phyloP scores from a whole-genome alignment of 2,113 vertebrate genomes.

The Thunnus maccoyii region DNA sequence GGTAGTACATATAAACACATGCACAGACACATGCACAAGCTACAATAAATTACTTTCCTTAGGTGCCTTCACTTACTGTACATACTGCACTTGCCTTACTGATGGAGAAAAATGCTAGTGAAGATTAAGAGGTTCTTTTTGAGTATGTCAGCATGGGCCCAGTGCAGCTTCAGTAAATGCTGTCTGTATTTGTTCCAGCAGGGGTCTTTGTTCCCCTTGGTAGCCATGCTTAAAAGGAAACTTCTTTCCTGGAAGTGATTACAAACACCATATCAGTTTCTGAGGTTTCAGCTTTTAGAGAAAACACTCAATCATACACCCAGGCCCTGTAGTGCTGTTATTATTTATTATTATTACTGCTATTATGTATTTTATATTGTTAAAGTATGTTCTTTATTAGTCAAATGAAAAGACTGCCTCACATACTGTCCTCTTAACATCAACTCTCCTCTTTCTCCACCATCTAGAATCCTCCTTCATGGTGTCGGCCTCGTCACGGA shows the following conservation, averaged over 20 bases:
- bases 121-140: slow-evolving; percentile 26
- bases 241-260: slow-evolving; percentile 13
- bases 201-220: slow-evolving; percentile 23
- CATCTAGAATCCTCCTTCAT: slow-evolving; percentile 91
- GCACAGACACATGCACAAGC: not conserved
- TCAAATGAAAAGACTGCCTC: slow-evolving; percentile 24
- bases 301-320: slow-evolving; percentile 20
- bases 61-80: not conserved
- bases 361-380: no score
- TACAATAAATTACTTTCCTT: slow-evolving; percentile 18
- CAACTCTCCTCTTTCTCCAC: slow-evolving; percentile 30
- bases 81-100: not conserved
- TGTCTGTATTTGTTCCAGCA: slow-evolving; percentile 41
- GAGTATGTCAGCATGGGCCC: not conserved
- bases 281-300: slow-evolving; percentile 27
- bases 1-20: not conserved
- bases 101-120: slow-evolving; percentile 26
- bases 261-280: not conserved
- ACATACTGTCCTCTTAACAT: slow-evolving; percentile 29
- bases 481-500: slow-evolving; percentile 95
- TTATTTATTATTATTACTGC: not conserved
- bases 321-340: slow-evolving; percentile 6
- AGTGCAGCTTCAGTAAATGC: slow-evolving; percentile 47
- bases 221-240: slow-evolving; percentile 18
- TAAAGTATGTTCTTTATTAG: slow-evolving; percentile 4